Evolutionary conservation across 1,140 invertebrate genomes (phyloP), one percentile per base, ranked within the genome.

Genomic region (Drosophila carrolli): DNA sequence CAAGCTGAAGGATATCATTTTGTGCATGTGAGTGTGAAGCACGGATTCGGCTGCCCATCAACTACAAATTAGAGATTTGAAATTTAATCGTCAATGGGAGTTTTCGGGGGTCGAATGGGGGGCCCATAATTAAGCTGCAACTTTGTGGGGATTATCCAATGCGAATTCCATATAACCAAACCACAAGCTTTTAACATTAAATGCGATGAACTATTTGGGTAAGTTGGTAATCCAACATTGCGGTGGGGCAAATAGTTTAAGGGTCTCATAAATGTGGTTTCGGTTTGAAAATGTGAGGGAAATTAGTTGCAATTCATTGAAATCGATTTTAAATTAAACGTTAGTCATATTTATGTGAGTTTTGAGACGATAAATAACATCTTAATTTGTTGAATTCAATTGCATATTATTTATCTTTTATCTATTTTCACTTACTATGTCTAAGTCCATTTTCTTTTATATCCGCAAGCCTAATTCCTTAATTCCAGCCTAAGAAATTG

Each of bases 1-100:
- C 16, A 44, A 35, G 16, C 23, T 27, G 37, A 50, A 13, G 35
- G 41, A 57, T 57, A 57, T 70, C 9, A 40, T 41, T 41, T 55
- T 40, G 51, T 32, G 16, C 10, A 27, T 56, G n/a, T 48, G 27
- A 56, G 67, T 68, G 67, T 70, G 44, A 68, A 68, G 46, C 56
- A 14, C 50, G 37, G 32, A 62, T 48, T 14, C 23, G 44, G 27
- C 53, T 48, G 38, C 38, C 68, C 57, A 88, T 86, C 79, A 83
- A 88, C 78, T 73, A 58, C 51, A 43, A 88, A 82, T 86, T 83
- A 78, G 51, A 79, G 75, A 73, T 70, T 65, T 46, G 53, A 51
- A 86, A 83, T 79, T 66, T 83, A 82, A 86, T 86, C 83, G 77
- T 75, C 83, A 86, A 72, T 37, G 13, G n/a, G 41, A 51, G 19